Evolutionary conservation across 2,113 vertebrate genomes (phyloP).

Genomic region (Sinocyclocheilus anshuiensis): DNA sequence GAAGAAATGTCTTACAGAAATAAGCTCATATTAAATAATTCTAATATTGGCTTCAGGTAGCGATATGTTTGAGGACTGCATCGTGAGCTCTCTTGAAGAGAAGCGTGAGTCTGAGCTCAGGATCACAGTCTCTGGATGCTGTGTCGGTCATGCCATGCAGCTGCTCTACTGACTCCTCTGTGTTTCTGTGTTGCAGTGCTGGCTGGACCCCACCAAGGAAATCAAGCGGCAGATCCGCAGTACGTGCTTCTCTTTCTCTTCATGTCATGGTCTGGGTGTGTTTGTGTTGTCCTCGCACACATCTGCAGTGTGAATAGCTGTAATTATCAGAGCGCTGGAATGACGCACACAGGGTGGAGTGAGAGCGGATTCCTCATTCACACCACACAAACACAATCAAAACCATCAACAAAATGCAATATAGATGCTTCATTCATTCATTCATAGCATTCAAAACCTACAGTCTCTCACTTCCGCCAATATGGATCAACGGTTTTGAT

Average conservation of each 20-base stretch:
- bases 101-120: no score
- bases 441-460: no score
- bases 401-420: neutral
- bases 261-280: neutral
- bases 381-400: neutral
- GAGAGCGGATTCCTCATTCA: constrained; percentile 1
- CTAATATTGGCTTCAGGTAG: no score
- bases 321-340: neutral
- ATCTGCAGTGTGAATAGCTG: constrained; percentile 16
- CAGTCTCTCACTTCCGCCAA: no score
- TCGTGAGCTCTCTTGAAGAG: no score
- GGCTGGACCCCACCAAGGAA: constrained; percentile 79
- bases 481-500: no score
- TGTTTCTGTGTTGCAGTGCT: constrained; percentile 67
- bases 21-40: no score
- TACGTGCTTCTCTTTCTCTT: constrained; percentile 63
- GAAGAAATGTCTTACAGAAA: no score
- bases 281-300: neutral
- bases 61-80: no score
- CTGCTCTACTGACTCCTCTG: neutral
- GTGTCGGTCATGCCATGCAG: neutral
- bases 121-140: no score
- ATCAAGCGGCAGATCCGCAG: constrained; percentile 80
- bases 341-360: neutral
- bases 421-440: no score